Evolutionary conservation across 2,888 invertebrate species (phyloP).

Genomic region (Lepidocyrtinus sp.): DNA sequence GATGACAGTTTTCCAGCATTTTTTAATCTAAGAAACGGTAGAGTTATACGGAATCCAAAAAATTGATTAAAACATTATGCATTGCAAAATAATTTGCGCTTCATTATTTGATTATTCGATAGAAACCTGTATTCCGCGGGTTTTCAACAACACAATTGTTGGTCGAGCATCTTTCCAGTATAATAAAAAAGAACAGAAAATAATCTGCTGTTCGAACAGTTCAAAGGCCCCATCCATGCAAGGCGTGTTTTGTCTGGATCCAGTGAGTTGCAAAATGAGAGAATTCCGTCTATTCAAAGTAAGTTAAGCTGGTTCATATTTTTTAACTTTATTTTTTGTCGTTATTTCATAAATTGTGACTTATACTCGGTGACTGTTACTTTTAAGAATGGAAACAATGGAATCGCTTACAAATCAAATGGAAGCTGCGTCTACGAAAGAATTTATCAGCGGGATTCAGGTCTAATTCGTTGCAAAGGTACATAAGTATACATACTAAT

Average conservation of each 20-base stretch:
- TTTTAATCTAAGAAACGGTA: conserved; percentile 60
- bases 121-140: conserved; percentile 35
- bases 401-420: conserved; percentile 37
- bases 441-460: conserved; percentile 63
- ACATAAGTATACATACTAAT: too few relatives aligned
- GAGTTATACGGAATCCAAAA: neutral
- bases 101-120: neutral
- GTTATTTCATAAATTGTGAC: neutral
- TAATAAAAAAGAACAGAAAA: conserved; percentile 55
- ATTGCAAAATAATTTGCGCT: neutral
- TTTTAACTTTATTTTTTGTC: conserved; percentile 5
- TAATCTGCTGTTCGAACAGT: conserved; percentile 68
- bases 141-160: conserved; percentile 56
- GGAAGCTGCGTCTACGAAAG: conserved; percentile 61
- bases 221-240: conserved; percentile 63
- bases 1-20: conserved; percentile 56
- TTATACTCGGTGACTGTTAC: neutral
- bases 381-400: conserved; percentile 57
- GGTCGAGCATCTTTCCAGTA: conserved; percentile 64
- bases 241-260: conserved; percentile 66
- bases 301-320: neutral
- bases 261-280: conserved; percentile 63
- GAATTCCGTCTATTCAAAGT: conserved; percentile 61
- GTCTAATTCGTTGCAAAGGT: conserved; percentile 66
- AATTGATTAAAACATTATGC: conserved; percentile 8